Conservation (phyloP, 1,140 invertebrate genomes). For the Hyphantria cunea region DNA sequence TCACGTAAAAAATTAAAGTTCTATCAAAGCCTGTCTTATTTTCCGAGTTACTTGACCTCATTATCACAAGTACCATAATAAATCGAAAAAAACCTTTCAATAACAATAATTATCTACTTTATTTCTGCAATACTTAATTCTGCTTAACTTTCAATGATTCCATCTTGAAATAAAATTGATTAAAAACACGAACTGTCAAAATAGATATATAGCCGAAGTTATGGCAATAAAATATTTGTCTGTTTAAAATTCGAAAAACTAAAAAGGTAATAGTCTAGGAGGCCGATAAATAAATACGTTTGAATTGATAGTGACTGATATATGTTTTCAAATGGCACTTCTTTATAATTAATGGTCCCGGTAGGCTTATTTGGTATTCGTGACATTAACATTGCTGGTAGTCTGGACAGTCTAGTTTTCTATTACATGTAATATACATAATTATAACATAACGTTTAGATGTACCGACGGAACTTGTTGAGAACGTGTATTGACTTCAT, state of each 20-base stretch:
- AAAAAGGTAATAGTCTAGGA: slow-evolving; percentile 24
- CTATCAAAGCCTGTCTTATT: no score
- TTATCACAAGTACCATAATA: no score
- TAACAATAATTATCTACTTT: no score
- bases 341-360: slow-evolving; percentile 32
- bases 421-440: slow-evolving; percentile 32
- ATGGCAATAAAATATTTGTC: slow-evolving; percentile 16
- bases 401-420: slow-evolving; percentile 54
- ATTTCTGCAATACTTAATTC: no score
- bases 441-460: slow-evolving; percentile 22
- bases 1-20: no score
- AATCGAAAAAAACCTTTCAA: no score
- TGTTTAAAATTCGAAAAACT: slow-evolving; percentile 4
- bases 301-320: slow-evolving; percentile 28
- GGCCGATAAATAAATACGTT: slow-evolving; percentile 21
- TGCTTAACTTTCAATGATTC: no score
- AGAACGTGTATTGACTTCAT: slow-evolving; percentile 4
- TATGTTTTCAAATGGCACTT: slow-evolving; percentile 31
- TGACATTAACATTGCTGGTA: slow-evolving; percentile 54
- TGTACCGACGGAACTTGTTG: slow-evolving; percentile 15
- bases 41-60: no score
- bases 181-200: slow-evolving; percentile 5
- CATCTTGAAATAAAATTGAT: no score
- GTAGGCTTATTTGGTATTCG: slow-evolving; percentile 54
- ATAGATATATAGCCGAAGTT: slow-evolving; percentile 10